These are phyloP conservation scores for Synanthedon vespiformis DNA, from an alignment of 2,888 invertebrate genomes.

Conservation along the genomic window DNA sequence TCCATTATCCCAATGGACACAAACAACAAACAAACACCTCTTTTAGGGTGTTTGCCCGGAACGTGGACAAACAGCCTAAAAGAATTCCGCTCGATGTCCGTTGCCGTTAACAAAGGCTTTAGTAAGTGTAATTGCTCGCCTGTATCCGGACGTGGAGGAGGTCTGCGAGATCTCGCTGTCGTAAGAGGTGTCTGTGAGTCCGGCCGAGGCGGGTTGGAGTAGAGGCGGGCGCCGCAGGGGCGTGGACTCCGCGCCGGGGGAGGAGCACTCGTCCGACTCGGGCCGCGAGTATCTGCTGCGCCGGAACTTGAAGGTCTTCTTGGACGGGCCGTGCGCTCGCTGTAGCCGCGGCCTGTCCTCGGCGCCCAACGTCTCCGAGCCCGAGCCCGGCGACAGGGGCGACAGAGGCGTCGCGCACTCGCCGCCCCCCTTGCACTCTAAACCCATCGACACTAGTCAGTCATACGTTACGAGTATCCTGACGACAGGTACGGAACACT, in stretches of 20 bases:
- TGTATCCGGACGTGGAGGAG: conserved; percentile 89
- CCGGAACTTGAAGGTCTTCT: conserved; percentile 91
- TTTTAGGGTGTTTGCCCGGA: no score
- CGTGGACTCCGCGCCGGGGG: conserved; percentile 39
- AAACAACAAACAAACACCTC: no score
- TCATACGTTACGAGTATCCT: no score
- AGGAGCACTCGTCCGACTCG: conserved; percentile 60
- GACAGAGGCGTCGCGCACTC: conserved; percentile 73
- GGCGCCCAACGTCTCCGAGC: conserved; percentile 44
- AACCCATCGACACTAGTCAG: no score
- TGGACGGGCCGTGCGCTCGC: conserved; percentile 91
- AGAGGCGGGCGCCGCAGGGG: conserved; percentile 41
- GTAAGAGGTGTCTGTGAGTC: conserved; percentile 78
- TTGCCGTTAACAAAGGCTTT: no score
- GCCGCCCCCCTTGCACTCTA: no score
- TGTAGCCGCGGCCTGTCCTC: conserved; percentile 80
- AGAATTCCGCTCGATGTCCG: no score
- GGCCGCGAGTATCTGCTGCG: conserved; percentile 79
- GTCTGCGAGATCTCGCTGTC: conserved; percentile 87
- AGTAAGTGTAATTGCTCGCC: conserved; percentile 48
- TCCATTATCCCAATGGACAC: no score
- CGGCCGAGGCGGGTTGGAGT: conserved; percentile 27
- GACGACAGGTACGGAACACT: no score
- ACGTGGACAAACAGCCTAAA: no score
- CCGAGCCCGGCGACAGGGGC: conserved; percentile 71